Evolutionary conservation across 2,113 vertebrate genomes (phyloP).

Genomic region (Phaetusa simplex): DNA sequence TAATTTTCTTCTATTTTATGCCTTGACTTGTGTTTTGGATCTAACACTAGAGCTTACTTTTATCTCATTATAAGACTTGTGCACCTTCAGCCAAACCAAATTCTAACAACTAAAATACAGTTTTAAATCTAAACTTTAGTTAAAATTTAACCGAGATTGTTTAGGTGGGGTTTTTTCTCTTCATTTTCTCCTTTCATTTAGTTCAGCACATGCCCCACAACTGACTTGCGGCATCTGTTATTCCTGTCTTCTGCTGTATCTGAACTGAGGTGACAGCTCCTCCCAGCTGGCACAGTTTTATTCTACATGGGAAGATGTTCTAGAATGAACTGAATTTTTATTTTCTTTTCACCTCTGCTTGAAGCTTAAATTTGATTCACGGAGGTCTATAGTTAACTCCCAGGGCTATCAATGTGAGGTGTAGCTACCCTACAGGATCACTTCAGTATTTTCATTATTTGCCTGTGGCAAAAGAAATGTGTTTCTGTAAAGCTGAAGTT

Average conservation of each 20-base stretch:
- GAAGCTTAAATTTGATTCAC: neutral
- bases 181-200: neutral
- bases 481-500: neutral
- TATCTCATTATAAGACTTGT: neutral
- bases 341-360: neutral
- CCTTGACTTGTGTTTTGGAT: neutral
- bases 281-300: neutral
- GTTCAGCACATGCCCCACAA: neutral
- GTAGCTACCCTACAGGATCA: neutral
- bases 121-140: neutral
- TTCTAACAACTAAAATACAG: neutral
- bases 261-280: neutral
- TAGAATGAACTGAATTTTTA: neutral
- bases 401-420: neutral
- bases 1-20: neutral
- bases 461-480: neutral
- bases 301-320: neutral
- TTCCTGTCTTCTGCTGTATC: neutral
- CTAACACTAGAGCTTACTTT: neutral
- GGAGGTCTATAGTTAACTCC: neutral
- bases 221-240: neutral
- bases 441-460: neutral
- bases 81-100: neutral
- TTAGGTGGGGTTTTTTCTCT: fast-evolving
- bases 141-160: neutral